Evolutionary conservation across 2,113 vertebrate species (phyloP).

Genomic region (Terrapene triunguis): DNA sequence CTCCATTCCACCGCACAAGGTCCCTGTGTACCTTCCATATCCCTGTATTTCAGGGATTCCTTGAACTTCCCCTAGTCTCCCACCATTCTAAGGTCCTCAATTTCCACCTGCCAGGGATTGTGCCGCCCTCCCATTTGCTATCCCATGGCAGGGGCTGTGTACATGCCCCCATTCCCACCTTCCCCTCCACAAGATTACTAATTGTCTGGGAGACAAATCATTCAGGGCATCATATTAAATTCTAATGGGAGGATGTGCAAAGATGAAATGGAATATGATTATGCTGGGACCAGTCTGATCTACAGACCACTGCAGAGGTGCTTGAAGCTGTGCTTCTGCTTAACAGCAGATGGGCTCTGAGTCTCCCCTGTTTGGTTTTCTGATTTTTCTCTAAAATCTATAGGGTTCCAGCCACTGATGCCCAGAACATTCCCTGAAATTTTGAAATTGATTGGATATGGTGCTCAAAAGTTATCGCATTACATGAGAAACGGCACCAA

Average conservation of each 20-base stretch:
- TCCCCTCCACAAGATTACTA: background rate
- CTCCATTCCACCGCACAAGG: background rate
- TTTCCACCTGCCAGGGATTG: background rate
- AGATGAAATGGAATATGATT: background rate
- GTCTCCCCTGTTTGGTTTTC: background rate
- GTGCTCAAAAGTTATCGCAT: background rate
- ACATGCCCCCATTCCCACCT: background rate
- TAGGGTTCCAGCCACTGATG: background rate
- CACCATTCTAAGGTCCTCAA: background rate
- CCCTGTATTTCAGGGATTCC: background rate
- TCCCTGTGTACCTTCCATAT: background rate
- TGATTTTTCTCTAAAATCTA: background rate
- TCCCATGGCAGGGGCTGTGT: background rate
- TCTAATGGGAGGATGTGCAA: background rate
- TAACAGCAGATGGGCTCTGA: background rate
- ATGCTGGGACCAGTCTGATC: background rate
- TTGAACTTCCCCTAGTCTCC: background rate
- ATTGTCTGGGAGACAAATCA: background rate
- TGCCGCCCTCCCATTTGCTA: background rate
- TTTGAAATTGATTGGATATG: background rate
- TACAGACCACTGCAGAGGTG: background rate
- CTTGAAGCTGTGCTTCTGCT: background rate
- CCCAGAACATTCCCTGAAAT: background rate
- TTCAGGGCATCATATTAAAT: background rate
- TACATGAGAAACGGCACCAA: background rate